phyloP scores from a whole-genome alignment of 2,888 invertebrate species.

The Microctonus brassicae region DNA sequence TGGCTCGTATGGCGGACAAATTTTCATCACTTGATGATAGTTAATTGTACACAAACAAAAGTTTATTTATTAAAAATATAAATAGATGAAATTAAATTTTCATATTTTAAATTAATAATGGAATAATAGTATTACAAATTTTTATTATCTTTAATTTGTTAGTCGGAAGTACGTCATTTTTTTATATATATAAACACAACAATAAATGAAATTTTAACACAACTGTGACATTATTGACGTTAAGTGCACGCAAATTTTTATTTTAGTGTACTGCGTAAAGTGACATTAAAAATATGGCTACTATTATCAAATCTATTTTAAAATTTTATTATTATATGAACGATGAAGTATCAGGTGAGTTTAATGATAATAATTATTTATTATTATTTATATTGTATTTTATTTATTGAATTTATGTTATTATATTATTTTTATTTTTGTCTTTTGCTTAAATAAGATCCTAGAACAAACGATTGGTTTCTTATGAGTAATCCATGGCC shows the following conservation, averaged over 20 bases:
- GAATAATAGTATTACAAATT: too few species aligned
- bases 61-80: too few species aligned
- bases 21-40: background rate
- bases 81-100: too few species aligned
- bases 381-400: background rate
- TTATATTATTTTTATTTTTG: background rate
- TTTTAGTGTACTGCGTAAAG: slow-evolving; percentile 3
- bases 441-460: slow-evolving; percentile 69
- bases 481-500: slow-evolving; percentile 79
- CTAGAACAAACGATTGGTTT: slow-evolving; percentile 76
- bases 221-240: background rate
- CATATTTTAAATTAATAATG: too few species aligned
- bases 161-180: too few species aligned
- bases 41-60: background rate
- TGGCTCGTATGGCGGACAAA: slow-evolving; percentile 47
- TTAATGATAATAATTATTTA: background rate
- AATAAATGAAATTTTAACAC: background rate
- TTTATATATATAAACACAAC: too few species aligned
- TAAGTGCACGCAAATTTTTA: slow-evolving; percentile 8
- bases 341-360: slow-evolving; percentile 61
- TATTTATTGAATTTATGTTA: background rate
- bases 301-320: slow-evolving; percentile 53
- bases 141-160: too few species aligned
- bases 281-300: slow-evolving; percentile 54
- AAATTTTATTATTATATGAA: slow-evolving; percentile 55